Conservation (phyloP, 2,888 invertebrate genomes). For the Mellilla xanthometata region DNA sequence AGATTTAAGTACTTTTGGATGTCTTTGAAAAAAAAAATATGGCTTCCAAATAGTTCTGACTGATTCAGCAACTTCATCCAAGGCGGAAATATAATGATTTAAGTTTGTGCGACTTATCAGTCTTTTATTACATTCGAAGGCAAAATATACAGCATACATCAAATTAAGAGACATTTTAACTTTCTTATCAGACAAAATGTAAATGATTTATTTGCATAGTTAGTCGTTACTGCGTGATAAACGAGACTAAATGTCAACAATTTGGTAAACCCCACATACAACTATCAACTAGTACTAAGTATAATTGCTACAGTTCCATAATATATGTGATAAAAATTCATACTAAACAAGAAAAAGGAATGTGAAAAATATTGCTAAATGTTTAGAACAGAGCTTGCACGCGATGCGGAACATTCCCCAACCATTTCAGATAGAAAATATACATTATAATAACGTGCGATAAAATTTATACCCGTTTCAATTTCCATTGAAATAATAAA, state of each 20-base stretch:
- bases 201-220: no score
- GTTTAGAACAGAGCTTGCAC: background rate
- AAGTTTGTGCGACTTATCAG: no score
- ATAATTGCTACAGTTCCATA: background rate
- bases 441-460: background rate
- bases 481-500: no score
- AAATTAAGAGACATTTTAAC: no score
- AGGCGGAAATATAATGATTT: no score
- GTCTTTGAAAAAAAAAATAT: no score
- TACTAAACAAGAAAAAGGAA: slow-evolving; percentile 23
- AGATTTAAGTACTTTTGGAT: no score
- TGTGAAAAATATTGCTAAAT: background rate
- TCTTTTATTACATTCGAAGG: no score
- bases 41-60: no score
- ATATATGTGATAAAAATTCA: slow-evolving; percentile 4
- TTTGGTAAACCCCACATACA: background rate
- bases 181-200: no score
- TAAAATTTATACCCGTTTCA: background rate
- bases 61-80: no score
- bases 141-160: no score
- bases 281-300: background rate
- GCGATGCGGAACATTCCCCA: slow-evolving; percentile 1
- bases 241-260: background rate
- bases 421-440: background rate
- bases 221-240: background rate